These are phyloP conservation scores for Rhagoletis pomonella DNA, from an alignment of 1,140 invertebrate genomes.

Conservation along the genomic window DNA sequence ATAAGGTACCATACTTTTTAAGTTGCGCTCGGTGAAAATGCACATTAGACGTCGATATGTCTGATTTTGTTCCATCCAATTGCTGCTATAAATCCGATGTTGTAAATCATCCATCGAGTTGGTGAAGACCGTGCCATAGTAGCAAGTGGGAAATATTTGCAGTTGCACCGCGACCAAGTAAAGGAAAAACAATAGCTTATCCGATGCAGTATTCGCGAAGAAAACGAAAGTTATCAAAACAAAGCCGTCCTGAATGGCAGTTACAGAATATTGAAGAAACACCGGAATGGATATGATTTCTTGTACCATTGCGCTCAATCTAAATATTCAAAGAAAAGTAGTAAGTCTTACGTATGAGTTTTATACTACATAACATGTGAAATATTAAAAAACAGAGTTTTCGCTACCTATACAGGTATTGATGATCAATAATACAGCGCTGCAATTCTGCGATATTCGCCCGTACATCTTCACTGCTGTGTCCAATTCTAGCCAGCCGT, in stretches of 20 bases:
- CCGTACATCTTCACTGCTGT: neutral
- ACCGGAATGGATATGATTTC: constrained; percentile 20
- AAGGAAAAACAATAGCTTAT: neutral
- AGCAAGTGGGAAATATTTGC: constrained; percentile 4
- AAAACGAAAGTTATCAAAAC: neutral
- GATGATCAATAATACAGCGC: neutral
- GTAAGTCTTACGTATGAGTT: too few species aligned
- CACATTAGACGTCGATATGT: neutral
- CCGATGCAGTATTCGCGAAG: neutral
- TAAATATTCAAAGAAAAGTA: neutral
- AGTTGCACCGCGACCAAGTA: neutral
- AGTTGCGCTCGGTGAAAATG: neutral
- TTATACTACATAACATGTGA: too few species aligned
- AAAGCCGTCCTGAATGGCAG: neutral
- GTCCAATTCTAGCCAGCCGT: neutral
- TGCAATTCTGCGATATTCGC: neutral
- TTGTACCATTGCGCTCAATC: neutral
- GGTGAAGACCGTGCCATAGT: neutral
- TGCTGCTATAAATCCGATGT: neutral
- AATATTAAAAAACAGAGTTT: too few species aligned
- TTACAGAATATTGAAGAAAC: neutral
- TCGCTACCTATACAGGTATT: neutral
- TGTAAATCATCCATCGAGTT: neutral
- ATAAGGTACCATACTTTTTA: neutral
- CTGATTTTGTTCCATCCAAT: neutral